These are phyloP conservation scores for Nemurella pictetii DNA, from an alignment of 2,888 invertebrate species.

Conservation along the genomic window DNA sequence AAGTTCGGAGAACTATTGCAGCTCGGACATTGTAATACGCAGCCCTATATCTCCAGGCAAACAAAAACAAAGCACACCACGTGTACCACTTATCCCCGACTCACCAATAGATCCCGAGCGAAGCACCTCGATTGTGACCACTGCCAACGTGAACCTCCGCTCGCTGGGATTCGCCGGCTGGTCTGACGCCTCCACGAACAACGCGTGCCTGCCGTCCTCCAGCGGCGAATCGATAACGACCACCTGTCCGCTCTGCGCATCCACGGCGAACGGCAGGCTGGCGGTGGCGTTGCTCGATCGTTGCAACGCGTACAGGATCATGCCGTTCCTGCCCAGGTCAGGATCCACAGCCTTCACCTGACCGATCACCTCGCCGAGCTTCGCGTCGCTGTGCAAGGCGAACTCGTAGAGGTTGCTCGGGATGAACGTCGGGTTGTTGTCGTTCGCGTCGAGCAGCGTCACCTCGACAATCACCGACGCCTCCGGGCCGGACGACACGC, in stretches of 20 bases:
- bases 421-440: constrained; percentile 85
- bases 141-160: constrained; percentile 77
- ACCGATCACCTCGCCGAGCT: constrained; percentile 73
- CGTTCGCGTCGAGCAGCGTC: constrained; percentile 84
- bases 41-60: no score
- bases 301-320: constrained; percentile 74
- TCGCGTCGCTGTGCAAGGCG: constrained; percentile 66
- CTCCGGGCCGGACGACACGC: constrained; percentile 63
- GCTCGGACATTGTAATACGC: no score
- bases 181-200: constrained; percentile 84
- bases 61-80: no score
- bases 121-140: constrained; percentile 79
- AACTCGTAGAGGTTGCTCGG: constrained; percentile 84
- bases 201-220: constrained; percentile 71
- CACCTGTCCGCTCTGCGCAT: constrained; percentile 70
- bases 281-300: constrained; percentile 66
- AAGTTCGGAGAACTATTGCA: no score
- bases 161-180: constrained; percentile 83
- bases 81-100: no score
- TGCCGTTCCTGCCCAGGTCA: constrained; percentile 76
- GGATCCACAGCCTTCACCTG: constrained; percentile 80
- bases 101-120: constrained; percentile 57
- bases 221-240: constrained; percentile 67
- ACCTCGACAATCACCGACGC: constrained; percentile 77
- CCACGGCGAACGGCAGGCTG: constrained; percentile 68